Evolutionary conservation across 2,888 invertebrate genomes (phyloP).

Genomic region (Sesia bembeciformis): DNA sequence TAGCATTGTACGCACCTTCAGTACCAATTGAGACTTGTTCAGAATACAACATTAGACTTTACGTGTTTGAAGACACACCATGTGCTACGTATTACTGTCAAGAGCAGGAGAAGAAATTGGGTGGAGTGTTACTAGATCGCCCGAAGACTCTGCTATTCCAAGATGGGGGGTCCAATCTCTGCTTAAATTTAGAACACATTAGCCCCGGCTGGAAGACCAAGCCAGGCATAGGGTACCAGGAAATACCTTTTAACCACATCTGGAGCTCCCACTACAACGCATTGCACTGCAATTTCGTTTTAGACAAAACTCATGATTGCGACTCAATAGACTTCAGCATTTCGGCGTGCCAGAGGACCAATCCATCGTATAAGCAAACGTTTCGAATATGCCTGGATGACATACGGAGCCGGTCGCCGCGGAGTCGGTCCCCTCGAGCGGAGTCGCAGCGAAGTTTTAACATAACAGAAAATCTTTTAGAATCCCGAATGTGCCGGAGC

Average conservation of each 20-base stretch:
- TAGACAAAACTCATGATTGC: conserved; percentile 80
- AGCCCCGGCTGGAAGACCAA: conserved; percentile 92
- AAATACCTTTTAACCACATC: conserved; percentile 91
- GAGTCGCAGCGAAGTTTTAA: conserved; percentile 65
- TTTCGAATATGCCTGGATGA: conserved; percentile 66
- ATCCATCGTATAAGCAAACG: conserved; percentile 66
- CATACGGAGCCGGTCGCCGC: conserved; percentile 57
- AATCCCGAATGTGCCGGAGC: conserved; percentile 60
- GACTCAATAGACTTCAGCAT: conserved; percentile 63
- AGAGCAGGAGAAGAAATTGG: conserved; percentile 84
- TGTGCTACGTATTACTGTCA: conserved; percentile 93
- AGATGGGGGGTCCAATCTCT: conserved; percentile 91
- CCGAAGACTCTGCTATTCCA: conserved; percentile 91
- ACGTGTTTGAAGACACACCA: conserved; percentile 94
- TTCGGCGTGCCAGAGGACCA: conserved; percentile 63
- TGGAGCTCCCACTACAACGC: conserved; percentile 91
- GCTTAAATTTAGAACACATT: conserved; percentile 90
- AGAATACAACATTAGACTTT: conserved; percentile 90
- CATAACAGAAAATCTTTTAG: conserved; percentile 64
- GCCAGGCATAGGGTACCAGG: conserved; percentile 89
- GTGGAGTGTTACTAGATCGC: conserved; percentile 91
- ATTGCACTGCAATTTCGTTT: conserved; percentile 91
- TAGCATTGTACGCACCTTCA: conserved; percentile 90
- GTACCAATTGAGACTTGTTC: conserved; percentile 81
- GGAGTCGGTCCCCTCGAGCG: conserved; percentile 61